A percentile compares a stretch with the other conserved stretches of the same genome.
Conservation (phyloP, 2,888 invertebrate genomes). For the Acanthacorydalis orientalis region DNA sequence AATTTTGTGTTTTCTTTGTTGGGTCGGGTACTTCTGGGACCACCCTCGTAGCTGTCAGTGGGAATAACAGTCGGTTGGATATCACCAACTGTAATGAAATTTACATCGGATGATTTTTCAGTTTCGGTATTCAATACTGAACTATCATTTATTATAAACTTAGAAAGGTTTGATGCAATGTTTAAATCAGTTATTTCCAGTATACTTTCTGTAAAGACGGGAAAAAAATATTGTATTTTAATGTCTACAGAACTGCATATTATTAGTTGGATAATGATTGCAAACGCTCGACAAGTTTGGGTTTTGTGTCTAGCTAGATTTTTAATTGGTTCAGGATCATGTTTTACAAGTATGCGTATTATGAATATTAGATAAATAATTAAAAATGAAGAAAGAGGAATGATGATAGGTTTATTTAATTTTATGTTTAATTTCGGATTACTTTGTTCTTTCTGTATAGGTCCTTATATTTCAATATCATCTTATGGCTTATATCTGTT, state of each 20-base stretch:
- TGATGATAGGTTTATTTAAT: conserved; percentile 31
- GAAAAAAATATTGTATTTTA: conserved; percentile 38
- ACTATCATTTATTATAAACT: conserved; percentile 37
- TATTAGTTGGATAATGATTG: conserved; percentile 38
- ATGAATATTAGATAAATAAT: conserved; percentile 35
- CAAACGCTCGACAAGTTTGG: conserved; percentile 33
- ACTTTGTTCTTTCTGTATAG: conserved; percentile 25
- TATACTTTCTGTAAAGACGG: conserved; percentile 38
- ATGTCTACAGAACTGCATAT: conserved; percentile 36
- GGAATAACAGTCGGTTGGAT: conserved; percentile 26
- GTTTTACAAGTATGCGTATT: conserved; percentile 16
- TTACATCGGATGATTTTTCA: conserved; percentile 23
- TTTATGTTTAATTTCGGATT: conserved; percentile 27
- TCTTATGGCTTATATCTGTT: conserved; percentile 26
- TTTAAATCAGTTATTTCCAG: conserved; percentile 40
- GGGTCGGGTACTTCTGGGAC: no score
- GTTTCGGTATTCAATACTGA: conserved; percentile 28
- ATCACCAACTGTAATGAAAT: conserved; percentile 29
- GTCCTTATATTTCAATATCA: conserved; percentile 23
- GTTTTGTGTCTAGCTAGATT: conserved; percentile 28
- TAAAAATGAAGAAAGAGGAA: conserved; percentile 28
- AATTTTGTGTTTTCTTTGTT: no score
- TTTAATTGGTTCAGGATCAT: conserved; percentile 37
- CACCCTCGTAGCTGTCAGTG: no score
- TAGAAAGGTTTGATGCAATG: conserved; percentile 42